phyloP scores from a whole-genome alignment of 2,113 vertebrate species.

The Lota lota region DNA sequence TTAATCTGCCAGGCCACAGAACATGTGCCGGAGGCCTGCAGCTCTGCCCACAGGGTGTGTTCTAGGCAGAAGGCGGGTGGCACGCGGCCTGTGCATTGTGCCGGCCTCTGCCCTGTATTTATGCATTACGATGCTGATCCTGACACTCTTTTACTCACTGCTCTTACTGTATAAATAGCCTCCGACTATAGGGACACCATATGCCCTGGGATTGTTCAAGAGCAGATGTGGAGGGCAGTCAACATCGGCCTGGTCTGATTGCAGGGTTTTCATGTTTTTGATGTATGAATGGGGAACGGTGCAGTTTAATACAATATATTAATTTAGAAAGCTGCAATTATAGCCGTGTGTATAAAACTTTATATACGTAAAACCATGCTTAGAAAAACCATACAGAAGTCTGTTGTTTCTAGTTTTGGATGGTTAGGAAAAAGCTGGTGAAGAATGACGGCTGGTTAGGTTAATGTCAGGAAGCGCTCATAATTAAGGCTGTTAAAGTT shows the following conservation, averaged over 20 bases:
- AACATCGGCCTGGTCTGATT: background rate
- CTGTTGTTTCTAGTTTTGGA: no score
- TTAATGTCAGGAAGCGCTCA: background rate
- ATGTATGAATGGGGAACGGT: no score
- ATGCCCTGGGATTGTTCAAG: constrained; percentile 31
- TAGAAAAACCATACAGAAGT: no score
- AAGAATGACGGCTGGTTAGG: background rate
- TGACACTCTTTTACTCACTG: constrained; percentile 57
- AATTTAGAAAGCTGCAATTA: no score
- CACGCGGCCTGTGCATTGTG: constrained; percentile 68
- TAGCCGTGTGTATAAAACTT: no score
- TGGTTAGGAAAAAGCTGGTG: no score
- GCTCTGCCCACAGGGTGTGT: constrained; percentile 73
- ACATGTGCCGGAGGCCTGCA: constrained; percentile 70
- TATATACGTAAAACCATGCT: no score
- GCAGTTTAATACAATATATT: no score
- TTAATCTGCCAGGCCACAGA: constrained; percentile 78
- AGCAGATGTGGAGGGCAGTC: background rate
- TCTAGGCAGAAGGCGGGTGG: constrained; percentile 68
- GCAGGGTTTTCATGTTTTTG: no score
- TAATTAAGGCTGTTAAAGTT: constrained; percentile 9
- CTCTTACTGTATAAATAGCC: constrained; percentile 47
- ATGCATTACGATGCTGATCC: constrained; percentile 56
- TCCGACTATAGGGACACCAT: constrained; percentile 43
- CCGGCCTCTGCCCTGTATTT: constrained; percentile 72